Evolutionary conservation across 1,140 invertebrate genomes (phyloP).

Genomic region (Anthonomus grandis): DNA sequence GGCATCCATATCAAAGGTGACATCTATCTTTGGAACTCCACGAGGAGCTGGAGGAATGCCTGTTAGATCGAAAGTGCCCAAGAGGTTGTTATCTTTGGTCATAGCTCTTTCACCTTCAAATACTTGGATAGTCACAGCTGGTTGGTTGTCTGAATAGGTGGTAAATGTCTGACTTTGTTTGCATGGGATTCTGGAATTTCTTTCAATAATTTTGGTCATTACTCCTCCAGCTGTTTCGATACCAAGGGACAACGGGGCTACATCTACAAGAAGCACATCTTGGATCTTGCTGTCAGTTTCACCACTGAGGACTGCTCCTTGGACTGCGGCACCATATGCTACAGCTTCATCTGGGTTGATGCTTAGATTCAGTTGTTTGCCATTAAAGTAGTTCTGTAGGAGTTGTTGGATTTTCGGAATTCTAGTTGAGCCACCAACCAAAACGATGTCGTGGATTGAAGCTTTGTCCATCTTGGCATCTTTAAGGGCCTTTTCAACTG

Average conservation of each 20-base stretch:
- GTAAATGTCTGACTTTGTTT: slow-evolving; percentile 62
- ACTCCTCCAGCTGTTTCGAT: slow-evolving; percentile 62
- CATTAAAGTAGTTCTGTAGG: slow-evolving; percentile 59
- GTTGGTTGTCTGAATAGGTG: slow-evolving; percentile 68
- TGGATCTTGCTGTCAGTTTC: slow-evolving; percentile 49
- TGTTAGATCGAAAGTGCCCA: slow-evolving; percentile 75
- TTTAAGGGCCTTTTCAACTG: slow-evolving; percentile 63
- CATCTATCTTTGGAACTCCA: slow-evolving; percentile 66
- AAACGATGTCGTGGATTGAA: slow-evolving; percentile 70
- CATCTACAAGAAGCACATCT: slow-evolving; percentile 55
- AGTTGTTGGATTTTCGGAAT: slow-evolving; percentile 62
- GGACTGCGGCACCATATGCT: slow-evolving; percentile 62
- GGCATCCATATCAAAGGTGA: slow-evolving; percentile 67
- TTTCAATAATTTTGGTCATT: slow-evolving; percentile 62
- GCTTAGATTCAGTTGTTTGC: slow-evolving; percentile 61
- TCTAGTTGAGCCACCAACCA: slow-evolving; percentile 79
- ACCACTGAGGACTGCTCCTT: slow-evolving; percentile 60
- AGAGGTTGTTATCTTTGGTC: slow-evolving; percentile 73
- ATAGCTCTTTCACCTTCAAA: slow-evolving; percentile 76
- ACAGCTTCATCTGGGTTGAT: slow-evolving; percentile 66
- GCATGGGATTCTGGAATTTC: slow-evolving; percentile 62
- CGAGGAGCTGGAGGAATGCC: slow-evolving; percentile 55
- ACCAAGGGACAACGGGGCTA: slow-evolving; percentile 56
- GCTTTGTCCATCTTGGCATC: slow-evolving; percentile 72
- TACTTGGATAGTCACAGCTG: slow-evolving; percentile 66